Base-by-base conservation (phyloP, 2,888 invertebrate species). In the Caenorhabditis auriculariae region DNA sequence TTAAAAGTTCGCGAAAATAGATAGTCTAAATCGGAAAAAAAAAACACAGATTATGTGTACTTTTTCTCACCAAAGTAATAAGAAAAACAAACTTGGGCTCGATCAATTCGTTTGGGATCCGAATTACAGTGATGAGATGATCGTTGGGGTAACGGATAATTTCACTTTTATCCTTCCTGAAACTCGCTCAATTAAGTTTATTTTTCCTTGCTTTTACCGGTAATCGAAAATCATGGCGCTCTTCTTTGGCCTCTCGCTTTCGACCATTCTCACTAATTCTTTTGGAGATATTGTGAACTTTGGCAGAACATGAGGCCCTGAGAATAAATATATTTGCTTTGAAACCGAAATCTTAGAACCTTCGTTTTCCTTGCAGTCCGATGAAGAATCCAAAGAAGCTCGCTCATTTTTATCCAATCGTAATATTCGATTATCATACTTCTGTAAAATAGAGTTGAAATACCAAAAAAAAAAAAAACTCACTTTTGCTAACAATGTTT, bases 171-270 rank as follows among this genome's bases (percentile, higher is more conserved):
- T 60, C 39, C 42, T 49, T 17, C 17, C 62, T 59, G 49, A 44
- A 59, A 37, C 29, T 27, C 6, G 3, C 6, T 4, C n/a, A 4
- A 26, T 47, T 24, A 7, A 15, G 26, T 3, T 15, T n/a, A 12
- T 15, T 21, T 19, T 28, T 21, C 3, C 2, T 15, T 7, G 23
- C 6, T n/a, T 24, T 23, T 41, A 41, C 45, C 60, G 21, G 26
- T 43, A 55, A 44, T 64, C 64, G 19, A 65, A 49, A 27, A 65
- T 61, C 6, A 65, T 29, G 2, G 65, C 65, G 29, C 58, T 65
- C 37, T 61, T 61, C 44, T 56, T 55, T 17, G 50, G 45, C 23
- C 24, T 28, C 3, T 61, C 59, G 3, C 45, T 51, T 26, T 66
- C 59, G 7, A 66, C 53, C 27, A 46, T 47, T 21, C 66, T 26